Base-by-base conservation (phyloP, 2,888 invertebrate species). In the Troides oblongomaculatus region DNA sequence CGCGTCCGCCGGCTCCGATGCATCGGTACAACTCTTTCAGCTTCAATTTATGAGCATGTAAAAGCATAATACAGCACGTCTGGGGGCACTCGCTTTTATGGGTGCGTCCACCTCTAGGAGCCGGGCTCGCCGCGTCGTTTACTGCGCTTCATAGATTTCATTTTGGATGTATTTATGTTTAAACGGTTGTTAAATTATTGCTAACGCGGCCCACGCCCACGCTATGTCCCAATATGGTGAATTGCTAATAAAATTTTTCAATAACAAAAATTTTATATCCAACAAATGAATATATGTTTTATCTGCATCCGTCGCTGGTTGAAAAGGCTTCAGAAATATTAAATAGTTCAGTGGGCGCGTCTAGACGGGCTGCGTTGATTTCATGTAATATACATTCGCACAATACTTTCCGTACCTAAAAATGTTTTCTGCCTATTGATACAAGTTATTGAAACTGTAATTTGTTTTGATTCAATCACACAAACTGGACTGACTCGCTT, bases 11-110 rank as follows among this genome's bases (percentile, higher is more conserved):
- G 2, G 12, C 14, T 14, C 17, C 46, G 46, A 12, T 67, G 64
- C 64, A 70, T 70, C 59, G 70, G 64, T 73, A 71, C 69, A 70
- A 68, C 65, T 71, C 70, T 71, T 73, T 71, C 59, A 58, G 71
- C 72, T 73, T 53, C 60, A 66, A 67, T 70, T 70, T 72, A 77
- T 72, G 73, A 72, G 62, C 75, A 75, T 71, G 74, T 74, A 74
- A 74, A 74, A 76, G 73, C 71, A 74, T 77, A 76, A 74, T 75
- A 68, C 72, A 72, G 73, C 73, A 71, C 67, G 75, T 77, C 75
- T 74, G 74, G 72, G 65, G 46, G 46, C 46, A 59, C 66, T 68
- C 69, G 53, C 60, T 73, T 77, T 75, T 78, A 77, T 77, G 78
- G 69, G 76, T 72, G 61, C 77, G 75, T 76, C 74, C 73, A 78